Percentiles rank a stretch among this genome's conserved stretches.
Evolutionary conservation across 2,888 invertebrate genomes (phyloP).

Genomic region (Maniola hyperantus): DNA sequence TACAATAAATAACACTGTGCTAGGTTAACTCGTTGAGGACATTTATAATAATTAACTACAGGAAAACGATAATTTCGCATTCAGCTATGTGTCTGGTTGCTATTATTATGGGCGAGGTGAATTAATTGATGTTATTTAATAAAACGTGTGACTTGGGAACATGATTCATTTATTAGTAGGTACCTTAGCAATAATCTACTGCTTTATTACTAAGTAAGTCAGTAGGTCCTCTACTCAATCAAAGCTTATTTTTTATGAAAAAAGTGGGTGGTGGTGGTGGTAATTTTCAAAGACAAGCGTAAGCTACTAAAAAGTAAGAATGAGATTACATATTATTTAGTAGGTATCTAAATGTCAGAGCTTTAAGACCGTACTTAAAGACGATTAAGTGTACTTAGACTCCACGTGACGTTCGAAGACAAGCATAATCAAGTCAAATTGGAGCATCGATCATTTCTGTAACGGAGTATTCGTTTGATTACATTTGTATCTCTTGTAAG

Average conservation of each 20-base stretch:
- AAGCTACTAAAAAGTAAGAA: background rate
- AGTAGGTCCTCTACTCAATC: background rate
- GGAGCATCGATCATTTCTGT: constrained; percentile 40
- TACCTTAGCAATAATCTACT: background rate
- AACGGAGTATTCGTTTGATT: constrained; percentile 36
- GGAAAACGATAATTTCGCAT: constrained; percentile 36
- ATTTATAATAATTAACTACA: constrained; percentile 39
- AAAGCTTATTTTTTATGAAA: background rate
- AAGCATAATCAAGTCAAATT: constrained; percentile 34
- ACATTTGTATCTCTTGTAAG: constrained; percentile 43
- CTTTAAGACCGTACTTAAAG: constrained; percentile 10
- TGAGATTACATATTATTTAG: background rate
- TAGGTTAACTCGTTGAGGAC: constrained; percentile 35
- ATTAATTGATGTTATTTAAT: constrained; percentile 25
- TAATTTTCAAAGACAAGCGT: too few relatives aligned
- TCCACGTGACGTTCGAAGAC: constrained; percentile 23
- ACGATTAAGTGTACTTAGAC: constrained; percentile 16
- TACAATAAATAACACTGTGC: constrained; percentile 38
- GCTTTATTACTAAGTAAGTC: background rate
- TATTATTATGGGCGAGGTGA: constrained; percentile 14
- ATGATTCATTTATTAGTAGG: constrained; percentile 21
- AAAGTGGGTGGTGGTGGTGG: too few relatives aligned
- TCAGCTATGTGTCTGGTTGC: constrained; percentile 31
- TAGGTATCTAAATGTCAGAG: background rate
- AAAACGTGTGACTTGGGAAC: constrained; percentile 27